A percentile compares a stretch with the other conserved stretches of the same genome.
Evolutionary conservation across 2,113 vertebrate species (phyloP).

Genomic region (Scartelaos histophorus): DNA sequence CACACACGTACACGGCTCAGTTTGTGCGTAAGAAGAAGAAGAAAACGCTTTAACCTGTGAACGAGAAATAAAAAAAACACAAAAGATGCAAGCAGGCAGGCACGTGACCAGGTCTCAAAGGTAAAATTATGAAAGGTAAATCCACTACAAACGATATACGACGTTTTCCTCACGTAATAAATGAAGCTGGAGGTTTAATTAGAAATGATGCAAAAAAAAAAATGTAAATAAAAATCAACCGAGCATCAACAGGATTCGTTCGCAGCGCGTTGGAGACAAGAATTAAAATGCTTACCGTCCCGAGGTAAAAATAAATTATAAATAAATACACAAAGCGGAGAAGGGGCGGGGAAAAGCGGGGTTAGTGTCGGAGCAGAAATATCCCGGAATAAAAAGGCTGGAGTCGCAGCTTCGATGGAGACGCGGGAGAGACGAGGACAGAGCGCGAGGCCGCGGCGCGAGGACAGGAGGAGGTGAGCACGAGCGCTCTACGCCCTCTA

Average conservation of each 20-base stretch:
- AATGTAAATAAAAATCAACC: neutral
- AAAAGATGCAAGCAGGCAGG: neutral
- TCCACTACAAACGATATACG: neutral
- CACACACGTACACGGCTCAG: neutral
- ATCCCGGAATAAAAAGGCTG: conserved; percentile 10
- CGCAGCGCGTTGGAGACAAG: neutral
- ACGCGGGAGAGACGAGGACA: conserved; percentile 31
- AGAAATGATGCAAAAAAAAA: neutral
- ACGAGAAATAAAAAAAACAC: neutral
- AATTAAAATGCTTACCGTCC: conserved; percentile 37
- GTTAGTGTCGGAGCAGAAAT: conserved; percentile 2
- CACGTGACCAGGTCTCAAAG: neutral
- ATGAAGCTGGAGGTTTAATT: neutral
- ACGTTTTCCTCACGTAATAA: neutral
- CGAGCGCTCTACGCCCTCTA: conserved; percentile 33
- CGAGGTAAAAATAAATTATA: conserved; percentile 3
- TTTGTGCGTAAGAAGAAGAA: conserved; percentile 3
- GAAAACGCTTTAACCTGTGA: neutral
- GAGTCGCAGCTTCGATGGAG: conserved; percentile 55
- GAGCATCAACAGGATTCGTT: conserved; percentile 1
- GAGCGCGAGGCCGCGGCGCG: neutral
- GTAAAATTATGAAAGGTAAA: neutral
- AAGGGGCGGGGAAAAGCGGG: neutral
- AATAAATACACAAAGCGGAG: neutral
- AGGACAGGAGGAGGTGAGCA: conserved; percentile 8